Evolutionary conservation across 2,113 vertebrate species (phyloP), one percentile per base, ranked within the genome.

Genomic region (Corythaeola cristata): DNA sequence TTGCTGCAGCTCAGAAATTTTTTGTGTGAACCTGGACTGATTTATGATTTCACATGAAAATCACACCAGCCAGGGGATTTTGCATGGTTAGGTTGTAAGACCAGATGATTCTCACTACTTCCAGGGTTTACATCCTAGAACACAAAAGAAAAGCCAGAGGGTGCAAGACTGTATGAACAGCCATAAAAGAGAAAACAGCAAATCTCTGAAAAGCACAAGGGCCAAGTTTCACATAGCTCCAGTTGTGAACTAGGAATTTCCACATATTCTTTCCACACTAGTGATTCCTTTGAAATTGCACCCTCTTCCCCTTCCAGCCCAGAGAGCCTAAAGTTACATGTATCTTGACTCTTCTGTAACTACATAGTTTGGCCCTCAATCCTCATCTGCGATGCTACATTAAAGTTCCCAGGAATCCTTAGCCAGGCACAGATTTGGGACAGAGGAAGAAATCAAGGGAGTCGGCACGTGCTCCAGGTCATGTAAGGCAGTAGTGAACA

Each of bases 81-180:
- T 96, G 88, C 86, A 95, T 41, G 93, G 85, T 76, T 94, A 94
- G 9, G 56, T 83, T 94, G 83, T 94, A 90, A 96, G 97, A 69
- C 89, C 81, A 95, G 96, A 96, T 95, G 93, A 96, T 94, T 95
- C 88, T 96, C 59, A 63, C 75, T 90, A 75, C 89, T 96, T 96
- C 26, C 74, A 96, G 89, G 66, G n/a, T 89, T 95, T 95, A 79
- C 90, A 92, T 94, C 92, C 77, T 86, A 88, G 71, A 97, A 88
- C 58, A 96, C 89, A 97, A 97, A 96, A 93, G 93, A 90, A 96
- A 96, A 95, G 74, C 87, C 92, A 91, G 91, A 88, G 94, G 91
- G 84, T 97, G 89, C 81, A 89, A 95, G 74, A 32, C 77, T 95
- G 66, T 89, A 74, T 95, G 84, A 92, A 79, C 58, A 60, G 55